Percentiles rank a stretch among this genome's conserved stretches.
Evolutionary conservation across 2,113 vertebrate genomes (phyloP).

Genomic region (Corydoras sp.): DNA sequence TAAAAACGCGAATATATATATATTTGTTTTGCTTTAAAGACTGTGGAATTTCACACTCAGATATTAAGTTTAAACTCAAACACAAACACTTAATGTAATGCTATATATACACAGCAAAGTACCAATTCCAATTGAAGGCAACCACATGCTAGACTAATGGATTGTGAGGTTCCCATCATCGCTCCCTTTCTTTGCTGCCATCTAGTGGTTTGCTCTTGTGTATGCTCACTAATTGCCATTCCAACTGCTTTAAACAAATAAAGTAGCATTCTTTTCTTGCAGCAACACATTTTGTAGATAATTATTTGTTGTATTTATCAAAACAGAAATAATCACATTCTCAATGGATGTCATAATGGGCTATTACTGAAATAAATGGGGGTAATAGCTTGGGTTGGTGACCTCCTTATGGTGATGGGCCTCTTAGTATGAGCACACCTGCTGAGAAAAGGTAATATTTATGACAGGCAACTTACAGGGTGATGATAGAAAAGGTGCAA

Average conservation of each 20-base stretch:
- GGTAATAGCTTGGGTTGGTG: conserved; percentile 68
- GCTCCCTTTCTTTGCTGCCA: conserved; percentile 60
- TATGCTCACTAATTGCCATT: conserved; percentile 29
- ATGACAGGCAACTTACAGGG: conserved; percentile 72
- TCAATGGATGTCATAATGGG: conserved; percentile 69
- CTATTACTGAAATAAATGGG: conserved; percentile 78
- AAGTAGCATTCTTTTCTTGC: conserved; percentile 48
- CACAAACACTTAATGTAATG: too few relatives aligned
- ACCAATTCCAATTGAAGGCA: too few relatives aligned
- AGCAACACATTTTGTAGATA: conserved; percentile 58
- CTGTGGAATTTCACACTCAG: too few relatives aligned
- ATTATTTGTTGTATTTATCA: conserved; percentile 74
- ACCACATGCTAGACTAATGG: too few relatives aligned
- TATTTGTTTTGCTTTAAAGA: too few relatives aligned
- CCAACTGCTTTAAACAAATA: too few relatives aligned
- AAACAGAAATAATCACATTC: conserved; percentile 70
- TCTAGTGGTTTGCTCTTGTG: conserved; percentile 56
- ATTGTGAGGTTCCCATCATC: too few relatives aligned
- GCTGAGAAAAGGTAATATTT: conserved; percentile 77
- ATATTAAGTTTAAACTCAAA: too few relatives aligned
- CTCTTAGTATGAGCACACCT: conserved; percentile 76
- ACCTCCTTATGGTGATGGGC: conserved; percentile 61
- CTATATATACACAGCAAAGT: too few relatives aligned
- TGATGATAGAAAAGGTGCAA: conserved; percentile 52
- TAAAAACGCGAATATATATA: too few relatives aligned